phyloP scores from a whole-genome alignment of 2,888 invertebrate genomes.

The Desoria tigrina region DNA sequence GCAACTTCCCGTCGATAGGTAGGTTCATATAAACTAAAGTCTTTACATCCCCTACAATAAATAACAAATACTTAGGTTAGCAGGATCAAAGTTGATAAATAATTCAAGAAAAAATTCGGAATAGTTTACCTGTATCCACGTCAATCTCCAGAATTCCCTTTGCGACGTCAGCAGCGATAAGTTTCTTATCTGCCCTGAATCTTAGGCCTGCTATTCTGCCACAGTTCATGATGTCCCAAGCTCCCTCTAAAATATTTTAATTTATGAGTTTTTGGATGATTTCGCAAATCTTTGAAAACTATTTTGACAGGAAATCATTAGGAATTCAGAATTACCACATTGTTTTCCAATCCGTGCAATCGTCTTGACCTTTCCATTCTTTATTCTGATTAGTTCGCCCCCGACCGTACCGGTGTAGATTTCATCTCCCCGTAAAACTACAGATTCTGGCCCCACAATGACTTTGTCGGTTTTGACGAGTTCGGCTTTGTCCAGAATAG shows the following conservation, averaged over 20 bases:
- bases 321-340: conserved; percentile 30
- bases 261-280: too few species aligned
- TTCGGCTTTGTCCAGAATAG: conserved; percentile 66
- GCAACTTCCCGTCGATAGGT: conserved; percentile 67
- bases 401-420: conserved; percentile 73
- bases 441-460: conserved; percentile 77
- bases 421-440: conserved; percentile 72
- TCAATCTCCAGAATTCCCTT: conserved; percentile 84
- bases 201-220: conserved; percentile 86
- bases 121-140: conserved; percentile 66
- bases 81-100: too few species aligned
- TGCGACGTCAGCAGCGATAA: conserved; percentile 80
- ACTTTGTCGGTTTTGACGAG: conserved; percentile 65
- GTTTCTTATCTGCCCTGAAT: conserved; percentile 68
- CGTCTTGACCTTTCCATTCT: conserved; percentile 64
- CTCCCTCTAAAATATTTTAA: conserved; percentile 61
- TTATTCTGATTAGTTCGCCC: conserved; percentile 76
- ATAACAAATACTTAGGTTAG: too few species aligned
- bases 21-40: conserved; percentile 58
- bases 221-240: conserved; percentile 76
- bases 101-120: too few species aligned
- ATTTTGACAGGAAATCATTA: background rate
- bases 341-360: conserved; percentile 20
- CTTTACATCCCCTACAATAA: conserved; percentile 22
- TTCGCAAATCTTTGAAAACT: background rate